phyloP scores from a whole-genome alignment of 2,113 vertebrate species.

The Stercorarius parasiticus region DNA sequence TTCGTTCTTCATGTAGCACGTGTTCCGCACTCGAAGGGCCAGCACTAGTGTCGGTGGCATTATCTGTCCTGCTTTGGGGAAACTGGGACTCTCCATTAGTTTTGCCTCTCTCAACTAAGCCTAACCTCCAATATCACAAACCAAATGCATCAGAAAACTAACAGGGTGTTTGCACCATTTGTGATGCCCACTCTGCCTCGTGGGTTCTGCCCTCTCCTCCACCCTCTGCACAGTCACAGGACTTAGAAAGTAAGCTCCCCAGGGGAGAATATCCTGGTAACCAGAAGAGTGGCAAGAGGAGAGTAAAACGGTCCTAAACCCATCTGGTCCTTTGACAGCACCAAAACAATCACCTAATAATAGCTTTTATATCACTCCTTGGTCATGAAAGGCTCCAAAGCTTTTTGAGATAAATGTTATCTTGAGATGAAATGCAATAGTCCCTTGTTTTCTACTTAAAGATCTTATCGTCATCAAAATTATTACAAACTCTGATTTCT shows the following conservation, averaged over 20 bases:
- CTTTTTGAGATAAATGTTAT: background rate
- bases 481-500: background rate
- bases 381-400: background rate
- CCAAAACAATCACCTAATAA: background rate
- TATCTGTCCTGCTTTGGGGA: background rate
- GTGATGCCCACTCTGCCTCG: background rate
- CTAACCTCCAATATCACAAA: background rate
- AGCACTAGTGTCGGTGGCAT: background rate
- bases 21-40: background rate
- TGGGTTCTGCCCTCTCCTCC: background rate
- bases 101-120: background rate
- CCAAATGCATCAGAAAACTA: background rate
- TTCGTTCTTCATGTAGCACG: accelerated
- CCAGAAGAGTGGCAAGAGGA: background rate
- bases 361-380: background rate
- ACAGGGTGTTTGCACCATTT: background rate
- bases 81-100: background rate
- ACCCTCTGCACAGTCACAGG: background rate
- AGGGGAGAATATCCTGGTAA: background rate
- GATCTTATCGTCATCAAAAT: background rate
- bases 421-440: background rate
- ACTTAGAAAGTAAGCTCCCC: background rate
- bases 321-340: background rate
- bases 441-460: background rate
- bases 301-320: background rate